A percentile compares a stretch with the other conserved stretches of the same genome.
These are phyloP conservation scores for Danaus chrysippus DNA, from an alignment of 2,888 invertebrate genomes.

Conservation along the genomic window DNA sequence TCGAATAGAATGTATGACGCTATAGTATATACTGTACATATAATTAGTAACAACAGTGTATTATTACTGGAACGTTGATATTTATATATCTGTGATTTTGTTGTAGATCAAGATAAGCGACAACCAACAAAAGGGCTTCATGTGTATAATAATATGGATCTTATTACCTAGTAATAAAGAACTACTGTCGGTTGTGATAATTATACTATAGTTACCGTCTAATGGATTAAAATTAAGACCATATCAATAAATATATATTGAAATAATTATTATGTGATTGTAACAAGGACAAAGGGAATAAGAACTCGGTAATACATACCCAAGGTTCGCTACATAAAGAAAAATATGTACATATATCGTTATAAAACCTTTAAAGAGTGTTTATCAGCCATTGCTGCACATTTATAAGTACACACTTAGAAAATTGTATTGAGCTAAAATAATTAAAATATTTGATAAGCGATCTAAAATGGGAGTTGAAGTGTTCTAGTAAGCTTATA, in stretches of 20 bases:
- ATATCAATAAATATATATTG: neutral
- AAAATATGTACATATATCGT: conserved; percentile 8
- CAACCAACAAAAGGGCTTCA: conserved; percentile 10
- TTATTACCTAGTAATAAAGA: neutral
- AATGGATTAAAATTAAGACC: neutral
- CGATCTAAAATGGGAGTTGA: neutral
- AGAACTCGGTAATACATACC: conserved; percentile 12
- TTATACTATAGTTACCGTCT: neutral
- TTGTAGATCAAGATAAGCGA: conserved; percentile 31
- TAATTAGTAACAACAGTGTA: conserved; percentile 63
- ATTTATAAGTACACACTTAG: neutral
- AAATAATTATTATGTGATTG: neutral
- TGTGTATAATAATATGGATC: conserved; percentile 15
- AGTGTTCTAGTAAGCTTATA: neutral
- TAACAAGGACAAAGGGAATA: conserved; percentile 8
- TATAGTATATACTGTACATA: conserved; percentile 48
- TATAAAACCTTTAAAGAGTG: neutral
- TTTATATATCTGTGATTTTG: conserved; percentile 46
- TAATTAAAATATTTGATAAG: neutral
- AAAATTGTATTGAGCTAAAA: too few species aligned
- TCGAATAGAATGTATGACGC: conserved; percentile 3
- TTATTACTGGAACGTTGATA: conserved; percentile 59
- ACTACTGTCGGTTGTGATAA: neutral
- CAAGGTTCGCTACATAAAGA: neutral
- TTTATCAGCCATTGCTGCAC: too few species aligned